Conservation (phyloP, 2,888 invertebrate species). For the Gymnosoma rotundatum region DNA sequence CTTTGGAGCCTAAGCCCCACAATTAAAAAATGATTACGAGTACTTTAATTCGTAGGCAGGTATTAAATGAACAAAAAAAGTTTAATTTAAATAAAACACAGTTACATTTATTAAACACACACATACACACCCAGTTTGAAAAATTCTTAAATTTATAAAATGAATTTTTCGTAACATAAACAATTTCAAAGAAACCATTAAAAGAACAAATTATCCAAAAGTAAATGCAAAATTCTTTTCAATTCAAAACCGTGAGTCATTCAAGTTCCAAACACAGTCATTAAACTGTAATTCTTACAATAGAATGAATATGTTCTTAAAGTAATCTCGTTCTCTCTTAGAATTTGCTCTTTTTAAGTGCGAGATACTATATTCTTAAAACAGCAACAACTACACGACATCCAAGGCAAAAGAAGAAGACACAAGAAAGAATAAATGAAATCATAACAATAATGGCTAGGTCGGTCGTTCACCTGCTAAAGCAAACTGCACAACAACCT, state of each 20-base stretch:
- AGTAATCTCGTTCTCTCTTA: constrained; percentile 25
- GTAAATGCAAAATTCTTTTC: constrained; percentile 6
- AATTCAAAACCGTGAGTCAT: constrained; percentile 28
- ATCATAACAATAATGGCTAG: constrained; percentile 79
- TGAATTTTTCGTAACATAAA: not conserved
- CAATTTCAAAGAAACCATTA: not conserved
- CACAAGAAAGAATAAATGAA: constrained; percentile 45
- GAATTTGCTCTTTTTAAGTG: constrained; percentile 40
- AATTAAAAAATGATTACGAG: too few species aligned
- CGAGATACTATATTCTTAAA: not conserved
- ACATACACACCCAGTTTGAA: too few species aligned
- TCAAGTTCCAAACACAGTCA: constrained; percentile 17
- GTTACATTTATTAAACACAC: too few species aligned
- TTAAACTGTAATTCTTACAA: not conserved
- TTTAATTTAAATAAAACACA: too few species aligned
- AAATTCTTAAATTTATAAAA: too few species aligned
- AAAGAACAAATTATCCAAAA: not conserved
- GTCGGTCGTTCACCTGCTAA: constrained; percentile 82
- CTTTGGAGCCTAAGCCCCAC: too few species aligned
- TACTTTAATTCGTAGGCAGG: too few species aligned
- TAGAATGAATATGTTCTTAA: not conserved
- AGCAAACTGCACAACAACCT: constrained; percentile 58
- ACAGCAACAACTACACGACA: not conserved
- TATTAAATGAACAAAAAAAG: too few species aligned
- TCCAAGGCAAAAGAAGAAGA: constrained; percentile 29